These are phyloP conservation scores for Polyodon spathula DNA, from an alignment of 2,113 vertebrate genomes.

Conservation along the genomic window DNA sequence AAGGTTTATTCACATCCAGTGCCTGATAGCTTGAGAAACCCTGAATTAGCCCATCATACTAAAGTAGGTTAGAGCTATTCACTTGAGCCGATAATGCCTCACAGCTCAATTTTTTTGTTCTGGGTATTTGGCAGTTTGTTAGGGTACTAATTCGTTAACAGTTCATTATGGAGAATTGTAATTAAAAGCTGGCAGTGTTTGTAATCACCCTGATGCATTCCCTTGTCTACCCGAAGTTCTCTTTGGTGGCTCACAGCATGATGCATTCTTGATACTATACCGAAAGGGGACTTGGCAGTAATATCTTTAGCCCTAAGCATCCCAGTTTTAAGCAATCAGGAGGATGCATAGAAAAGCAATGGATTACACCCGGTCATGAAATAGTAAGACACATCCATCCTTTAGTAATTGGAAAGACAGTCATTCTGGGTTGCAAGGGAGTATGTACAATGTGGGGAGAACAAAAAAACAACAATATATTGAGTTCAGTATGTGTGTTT, in stretches of 20 bases:
- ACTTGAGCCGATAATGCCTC: neutral
- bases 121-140: slow-evolving; percentile 55
- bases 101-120: slow-evolving; percentile 28
- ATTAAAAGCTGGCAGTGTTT: slow-evolving; percentile 54
- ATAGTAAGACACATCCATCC: neutral
- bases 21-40: neutral
- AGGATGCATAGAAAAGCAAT: neutral
- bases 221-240: slow-evolving; percentile 25
- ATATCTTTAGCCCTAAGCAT: neutral
- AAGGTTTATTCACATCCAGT: too few species aligned
- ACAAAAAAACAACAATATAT: too few species aligned
- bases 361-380: neutral
- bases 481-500: too few species aligned
- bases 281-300: slow-evolving; percentile 1
- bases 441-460: too few species aligned
- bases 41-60: neutral
- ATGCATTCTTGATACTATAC: slow-evolving; percentile 4
- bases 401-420: too few species aligned
- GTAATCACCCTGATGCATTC: slow-evolving; percentile 42
- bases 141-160: slow-evolving; percentile 57
- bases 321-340: neutral
- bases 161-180: slow-evolving; percentile 61
- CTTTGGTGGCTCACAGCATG: slow-evolving; percentile 1
- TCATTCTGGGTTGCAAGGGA: too few species aligned
- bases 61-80: neutral